Percentiles rank a stretch among this genome's conserved stretches.
These are phyloP conservation scores for Microctenopoma stevenorrisi DNA, from an alignment of 2,797 vertebrate species.

Conservation along the genomic window DNA sequence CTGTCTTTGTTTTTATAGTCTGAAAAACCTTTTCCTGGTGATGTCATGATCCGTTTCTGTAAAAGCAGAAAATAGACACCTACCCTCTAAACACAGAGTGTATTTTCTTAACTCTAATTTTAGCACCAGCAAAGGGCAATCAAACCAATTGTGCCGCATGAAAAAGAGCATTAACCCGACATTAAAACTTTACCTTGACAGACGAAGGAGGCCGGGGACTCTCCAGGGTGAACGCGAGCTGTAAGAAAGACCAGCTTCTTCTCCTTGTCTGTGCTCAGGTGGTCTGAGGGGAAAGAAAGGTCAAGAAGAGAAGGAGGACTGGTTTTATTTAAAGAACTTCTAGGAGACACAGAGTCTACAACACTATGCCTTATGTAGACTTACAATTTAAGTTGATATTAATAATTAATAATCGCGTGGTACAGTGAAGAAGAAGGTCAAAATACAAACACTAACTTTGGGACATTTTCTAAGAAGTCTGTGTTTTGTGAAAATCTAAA, in stretches of 20 bases:
- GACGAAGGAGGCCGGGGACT: conserved; percentile 97
- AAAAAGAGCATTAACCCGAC: background rate
- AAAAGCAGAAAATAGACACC: too few species aligned
- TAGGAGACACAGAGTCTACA: background rate
- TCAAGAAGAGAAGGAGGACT: background rate
- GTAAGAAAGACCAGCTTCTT: conserved; percentile 96
- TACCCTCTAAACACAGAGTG: background rate
- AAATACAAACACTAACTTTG: conserved; percentile 11
- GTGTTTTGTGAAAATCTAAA: too few species aligned
- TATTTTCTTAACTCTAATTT: background rate
- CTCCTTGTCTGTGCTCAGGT: conserved; percentile 86
- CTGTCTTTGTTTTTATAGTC: background rate
- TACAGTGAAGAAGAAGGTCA: conserved; percentile 16
- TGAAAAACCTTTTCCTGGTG: background rate
- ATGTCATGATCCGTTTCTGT: background rate
- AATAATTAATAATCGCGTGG: background rate
- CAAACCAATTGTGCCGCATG: conserved; percentile 2
- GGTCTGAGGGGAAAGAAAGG: conserved; percentile 73
- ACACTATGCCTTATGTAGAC: too few species aligned
- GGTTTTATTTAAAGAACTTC: conserved; percentile 27
- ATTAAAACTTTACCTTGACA: conserved; percentile 91
- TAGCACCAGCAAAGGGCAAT: background rate
- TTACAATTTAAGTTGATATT: conserved; percentile 19
- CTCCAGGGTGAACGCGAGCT: conserved; percentile 94
- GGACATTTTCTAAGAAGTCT: too few species aligned